phyloP scores from a whole-genome alignment of 1,140 invertebrate species.

The Colletes gigas region DNA sequence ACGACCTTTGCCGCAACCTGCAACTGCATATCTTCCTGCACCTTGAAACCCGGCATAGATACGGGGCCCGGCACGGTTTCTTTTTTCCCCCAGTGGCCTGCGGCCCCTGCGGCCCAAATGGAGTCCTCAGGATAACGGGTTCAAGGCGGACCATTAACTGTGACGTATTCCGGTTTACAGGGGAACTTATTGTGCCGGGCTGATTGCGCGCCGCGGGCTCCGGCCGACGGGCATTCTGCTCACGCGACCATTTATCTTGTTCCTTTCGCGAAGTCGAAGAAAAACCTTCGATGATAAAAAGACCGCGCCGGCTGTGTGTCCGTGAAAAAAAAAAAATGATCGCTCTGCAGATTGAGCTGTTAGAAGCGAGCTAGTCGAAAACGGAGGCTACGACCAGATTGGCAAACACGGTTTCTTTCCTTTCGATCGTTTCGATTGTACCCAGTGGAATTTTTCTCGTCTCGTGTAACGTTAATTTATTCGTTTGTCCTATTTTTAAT shows the following conservation, averaged over 20 bases:
- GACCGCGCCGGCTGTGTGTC: not conserved
- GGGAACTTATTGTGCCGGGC: slow-evolving; percentile 36
- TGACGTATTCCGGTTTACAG: slow-evolving; percentile 59
- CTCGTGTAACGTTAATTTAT: too few species aligned
- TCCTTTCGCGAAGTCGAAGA: slow-evolving; percentile 38
- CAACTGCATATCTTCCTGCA: slow-evolving; percentile 66
- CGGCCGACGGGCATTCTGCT: slow-evolving; percentile 36
- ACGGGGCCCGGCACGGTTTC: slow-evolving; percentile 10
- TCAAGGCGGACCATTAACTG: slow-evolving; percentile 67
- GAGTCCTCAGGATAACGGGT: slow-evolving; percentile 66
- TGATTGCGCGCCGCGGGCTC: slow-evolving; percentile 54
- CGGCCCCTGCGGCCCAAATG: slow-evolving; percentile 37
- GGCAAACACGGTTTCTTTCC: too few species aligned
- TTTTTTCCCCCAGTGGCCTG: not conserved
- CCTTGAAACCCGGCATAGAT: slow-evolving; percentile 57
- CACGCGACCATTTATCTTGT: slow-evolving; percentile 61
- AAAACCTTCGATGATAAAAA: slow-evolving; percentile 36
- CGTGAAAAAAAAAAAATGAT: slow-evolving; percentile 12
- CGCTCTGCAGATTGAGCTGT: slow-evolving; percentile 19
- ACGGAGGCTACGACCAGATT: not conserved
- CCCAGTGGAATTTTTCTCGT: too few species aligned
- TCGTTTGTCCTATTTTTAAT: too few species aligned
- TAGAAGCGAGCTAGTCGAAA: not conserved
- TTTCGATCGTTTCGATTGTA: too few species aligned
- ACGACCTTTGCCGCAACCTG: slow-evolving; percentile 75